Conservation (phyloP, 2,113 vertebrate genomes). For the Dolichotis patagonum region DNA sequence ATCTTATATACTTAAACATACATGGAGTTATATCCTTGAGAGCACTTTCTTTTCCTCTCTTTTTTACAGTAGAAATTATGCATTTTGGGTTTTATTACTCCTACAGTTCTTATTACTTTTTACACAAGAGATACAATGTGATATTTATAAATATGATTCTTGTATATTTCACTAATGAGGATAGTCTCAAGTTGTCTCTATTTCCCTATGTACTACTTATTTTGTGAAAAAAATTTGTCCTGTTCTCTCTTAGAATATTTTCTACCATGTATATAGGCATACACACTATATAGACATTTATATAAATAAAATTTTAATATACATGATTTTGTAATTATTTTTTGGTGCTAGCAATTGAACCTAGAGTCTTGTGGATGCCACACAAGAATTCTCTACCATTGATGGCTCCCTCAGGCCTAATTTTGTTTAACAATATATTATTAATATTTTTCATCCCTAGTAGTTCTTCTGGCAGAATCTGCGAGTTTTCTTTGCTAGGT, state of each 20-base stretch:
- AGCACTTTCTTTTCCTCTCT: too few species aligned
- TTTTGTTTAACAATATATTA: not conserved
- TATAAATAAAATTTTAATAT: not conserved
- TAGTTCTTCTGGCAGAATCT: not conserved
- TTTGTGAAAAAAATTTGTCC: not conserved
- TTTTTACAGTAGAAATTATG: too few species aligned
- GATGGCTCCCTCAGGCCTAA: not conserved
- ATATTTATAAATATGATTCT: too few species aligned
- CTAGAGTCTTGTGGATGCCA: not conserved
- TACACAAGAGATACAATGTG: too few species aligned
- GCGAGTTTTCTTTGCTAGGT: not conserved
- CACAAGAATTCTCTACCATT: not conserved
- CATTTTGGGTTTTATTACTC: too few species aligned
- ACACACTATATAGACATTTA: not conserved
- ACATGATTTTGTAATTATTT: not conserved
- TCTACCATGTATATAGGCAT: not conserved
- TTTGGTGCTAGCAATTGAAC: not conserved
- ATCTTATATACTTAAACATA: too few species aligned
- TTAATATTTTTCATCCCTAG: slow-evolving; percentile 8
- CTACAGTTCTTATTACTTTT: too few species aligned
- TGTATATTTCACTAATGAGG: too few species aligned
- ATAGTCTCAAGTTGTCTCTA: too few species aligned
- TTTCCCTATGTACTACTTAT: too few species aligned
- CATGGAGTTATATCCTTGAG: too few species aligned
- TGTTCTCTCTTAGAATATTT: not conserved